Conservation (phyloP, 2,888 invertebrate species). For the Campoletis raptor region DNA sequence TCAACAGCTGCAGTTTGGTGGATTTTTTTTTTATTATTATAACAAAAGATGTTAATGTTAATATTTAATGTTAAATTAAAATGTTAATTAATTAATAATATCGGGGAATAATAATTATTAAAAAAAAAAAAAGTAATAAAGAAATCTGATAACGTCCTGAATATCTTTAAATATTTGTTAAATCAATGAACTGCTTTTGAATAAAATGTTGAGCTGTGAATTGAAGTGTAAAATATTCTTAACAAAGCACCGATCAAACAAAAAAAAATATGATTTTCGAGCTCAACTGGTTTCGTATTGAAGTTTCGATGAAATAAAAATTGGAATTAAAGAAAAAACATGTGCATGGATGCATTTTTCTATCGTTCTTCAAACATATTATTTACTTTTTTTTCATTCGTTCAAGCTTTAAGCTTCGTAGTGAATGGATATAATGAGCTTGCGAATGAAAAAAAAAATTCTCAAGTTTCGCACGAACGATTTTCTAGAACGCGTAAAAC, state of each 20-base stretch:
- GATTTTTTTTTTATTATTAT: too few relatives aligned
- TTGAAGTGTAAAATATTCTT: not conserved
- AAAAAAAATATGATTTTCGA: not conserved
- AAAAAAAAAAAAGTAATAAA: not conserved
- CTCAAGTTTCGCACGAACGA: constrained; percentile 43
- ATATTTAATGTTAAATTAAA: too few relatives aligned
- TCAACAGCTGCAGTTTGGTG: too few relatives aligned
- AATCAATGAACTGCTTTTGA: not conserved
- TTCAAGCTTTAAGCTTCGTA: not conserved
- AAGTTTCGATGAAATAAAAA: not conserved
- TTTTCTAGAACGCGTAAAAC: constrained; percentile 19
- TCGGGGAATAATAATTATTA: not conserved
- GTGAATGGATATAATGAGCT: constrained; percentile 45
- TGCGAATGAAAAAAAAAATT: constrained; percentile 26
- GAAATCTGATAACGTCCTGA: not conserved
- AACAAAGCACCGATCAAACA: not conserved
- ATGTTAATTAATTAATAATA: too few relatives aligned
- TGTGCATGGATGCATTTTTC: not conserved
- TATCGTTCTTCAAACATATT: not conserved
- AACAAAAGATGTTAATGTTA: too few relatives aligned
- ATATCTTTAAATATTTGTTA: not conserved
- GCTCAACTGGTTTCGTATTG: not conserved
- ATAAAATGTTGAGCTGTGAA: not conserved
- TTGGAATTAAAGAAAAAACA: not conserved
- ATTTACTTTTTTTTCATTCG: not conserved